phyloP scores from a whole-genome alignment of 2,888 invertebrate species.

The Blomia tropicalis region DNA sequence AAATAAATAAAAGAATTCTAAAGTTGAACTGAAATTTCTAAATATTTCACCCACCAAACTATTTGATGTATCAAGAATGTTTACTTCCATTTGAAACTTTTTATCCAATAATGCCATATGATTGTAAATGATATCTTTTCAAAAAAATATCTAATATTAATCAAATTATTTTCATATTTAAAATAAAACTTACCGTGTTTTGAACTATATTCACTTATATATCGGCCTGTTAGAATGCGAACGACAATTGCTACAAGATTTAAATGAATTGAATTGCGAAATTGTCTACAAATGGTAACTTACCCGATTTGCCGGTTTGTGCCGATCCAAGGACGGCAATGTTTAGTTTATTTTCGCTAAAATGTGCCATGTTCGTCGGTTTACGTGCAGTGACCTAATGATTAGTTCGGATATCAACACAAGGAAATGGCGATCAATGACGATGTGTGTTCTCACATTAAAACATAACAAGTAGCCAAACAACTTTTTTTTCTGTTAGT shows the following conservation, averaged over 20 bases:
- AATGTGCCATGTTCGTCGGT: too few relatives aligned
- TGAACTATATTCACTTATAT: background rate
- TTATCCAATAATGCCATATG: background rate
- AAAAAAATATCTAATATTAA: background rate
- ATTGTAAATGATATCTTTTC: background rate
- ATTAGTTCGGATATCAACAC: too few relatives aligned
- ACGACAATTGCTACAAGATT: background rate
- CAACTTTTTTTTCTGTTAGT: too few relatives aligned
- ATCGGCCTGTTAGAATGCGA: background rate
- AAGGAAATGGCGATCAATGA: too few relatives aligned
- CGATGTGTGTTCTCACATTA: too few relatives aligned
- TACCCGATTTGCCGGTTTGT: conserved; percentile 11
- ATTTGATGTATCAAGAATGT: background rate
- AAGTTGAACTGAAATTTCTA: background rate
- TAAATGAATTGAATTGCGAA: background rate
- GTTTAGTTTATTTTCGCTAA: too few relatives aligned
- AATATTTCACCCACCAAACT: background rate
- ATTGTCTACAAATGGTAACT: background rate
- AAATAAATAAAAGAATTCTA: background rate
- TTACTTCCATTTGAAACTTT: background rate
- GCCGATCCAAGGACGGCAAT: conserved; percentile 2
- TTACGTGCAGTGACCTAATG: too few relatives aligned
- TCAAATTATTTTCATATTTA: background rate
- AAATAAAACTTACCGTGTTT: background rate
- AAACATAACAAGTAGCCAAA: too few relatives aligned